Conservation (phyloP, 2,113 vertebrate species). For the Lepidothrix coronata region DNA sequence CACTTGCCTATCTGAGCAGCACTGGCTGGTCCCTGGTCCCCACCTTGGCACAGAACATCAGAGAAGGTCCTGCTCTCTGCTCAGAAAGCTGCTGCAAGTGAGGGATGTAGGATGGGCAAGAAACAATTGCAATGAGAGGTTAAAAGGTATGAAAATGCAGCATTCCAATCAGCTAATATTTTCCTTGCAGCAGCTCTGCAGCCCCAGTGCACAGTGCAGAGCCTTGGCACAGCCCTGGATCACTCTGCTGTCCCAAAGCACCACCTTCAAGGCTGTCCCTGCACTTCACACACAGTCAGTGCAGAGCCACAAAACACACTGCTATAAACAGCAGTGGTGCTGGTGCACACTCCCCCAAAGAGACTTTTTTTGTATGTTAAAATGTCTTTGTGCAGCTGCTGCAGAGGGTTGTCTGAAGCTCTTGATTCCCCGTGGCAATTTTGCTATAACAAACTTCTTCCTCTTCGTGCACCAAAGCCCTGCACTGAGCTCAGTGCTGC, state of each 20-base stretch:
- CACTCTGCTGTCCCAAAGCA: not conserved
- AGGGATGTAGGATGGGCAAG: rapidly evolving
- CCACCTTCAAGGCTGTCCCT: not conserved
- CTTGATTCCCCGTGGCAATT: not conserved
- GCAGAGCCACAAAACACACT: not conserved
- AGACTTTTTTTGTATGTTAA: not conserved
- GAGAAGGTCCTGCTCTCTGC: not conserved
- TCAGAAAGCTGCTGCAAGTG: rapidly evolving
- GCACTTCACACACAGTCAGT: not conserved
- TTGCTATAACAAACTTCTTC: not conserved
- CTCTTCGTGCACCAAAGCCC: not conserved
- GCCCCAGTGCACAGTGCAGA: not conserved
- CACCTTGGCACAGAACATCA: rapidly evolving
- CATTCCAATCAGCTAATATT: rapidly evolving
- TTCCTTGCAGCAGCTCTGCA: not conserved
- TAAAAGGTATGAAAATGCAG: not conserved
- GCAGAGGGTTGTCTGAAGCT: not conserved
- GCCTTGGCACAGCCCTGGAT: not conserved
- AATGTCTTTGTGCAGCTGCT: not conserved
- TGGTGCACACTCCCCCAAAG: not conserved
- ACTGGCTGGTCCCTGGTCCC: not conserved
- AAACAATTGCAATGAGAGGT: not conserved
- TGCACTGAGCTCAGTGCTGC: not conserved
- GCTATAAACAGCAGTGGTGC: not conserved
- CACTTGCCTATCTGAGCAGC: not conserved